A percentile compares a stretch with the other conserved stretches of the same genome.
Conservation (phyloP, 1,140 invertebrate species). For the Pemphigus obesinymphae region DNA sequence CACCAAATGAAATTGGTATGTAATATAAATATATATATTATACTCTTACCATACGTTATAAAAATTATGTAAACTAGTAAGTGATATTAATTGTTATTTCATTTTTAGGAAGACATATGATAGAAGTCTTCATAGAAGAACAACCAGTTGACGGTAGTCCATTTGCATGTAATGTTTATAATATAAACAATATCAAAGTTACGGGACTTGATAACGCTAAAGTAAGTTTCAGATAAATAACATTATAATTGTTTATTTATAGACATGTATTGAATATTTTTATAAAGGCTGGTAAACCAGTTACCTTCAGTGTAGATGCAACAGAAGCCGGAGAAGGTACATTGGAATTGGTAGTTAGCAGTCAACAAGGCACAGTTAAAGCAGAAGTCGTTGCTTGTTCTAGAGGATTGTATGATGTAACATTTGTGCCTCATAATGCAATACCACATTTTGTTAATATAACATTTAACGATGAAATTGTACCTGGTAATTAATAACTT, state of each 20-base stretch:
- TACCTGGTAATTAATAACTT: conserved; percentile 59
- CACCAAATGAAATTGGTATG: conserved; percentile 71
- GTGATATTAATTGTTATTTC: conserved; percentile 5
- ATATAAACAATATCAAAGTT: conserved; percentile 78
- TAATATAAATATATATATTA: neutral
- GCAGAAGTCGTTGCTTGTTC: conserved; percentile 84
- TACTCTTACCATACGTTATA: too few relatives aligned
- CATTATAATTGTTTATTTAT: neutral
- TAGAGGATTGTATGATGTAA: conserved; percentile 90
- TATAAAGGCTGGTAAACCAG: conserved; percentile 66
- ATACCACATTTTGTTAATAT: conserved; percentile 92
- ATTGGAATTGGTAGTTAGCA: conserved; percentile 88
- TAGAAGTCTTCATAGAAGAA: conserved; percentile 73
- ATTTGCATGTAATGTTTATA: conserved; percentile 88
- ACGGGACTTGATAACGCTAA: conserved; percentile 63
- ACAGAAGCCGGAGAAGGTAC: conserved; percentile 94
- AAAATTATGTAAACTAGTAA: too few relatives aligned
- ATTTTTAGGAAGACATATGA: conserved; percentile 67
- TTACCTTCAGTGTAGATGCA: conserved; percentile 90
- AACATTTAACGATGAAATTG: conserved; percentile 91
- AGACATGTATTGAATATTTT: neutral
- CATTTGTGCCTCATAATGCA: conserved; percentile 86
- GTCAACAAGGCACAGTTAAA: conserved; percentile 79
- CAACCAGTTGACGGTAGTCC: conserved; percentile 84
- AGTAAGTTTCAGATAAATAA: conserved; percentile 47